Evolutionary conservation across 2,888 invertebrate genomes (phyloP), one percentile per base, ranked within the genome.

Genomic region (Aphrophora alni): DNA sequence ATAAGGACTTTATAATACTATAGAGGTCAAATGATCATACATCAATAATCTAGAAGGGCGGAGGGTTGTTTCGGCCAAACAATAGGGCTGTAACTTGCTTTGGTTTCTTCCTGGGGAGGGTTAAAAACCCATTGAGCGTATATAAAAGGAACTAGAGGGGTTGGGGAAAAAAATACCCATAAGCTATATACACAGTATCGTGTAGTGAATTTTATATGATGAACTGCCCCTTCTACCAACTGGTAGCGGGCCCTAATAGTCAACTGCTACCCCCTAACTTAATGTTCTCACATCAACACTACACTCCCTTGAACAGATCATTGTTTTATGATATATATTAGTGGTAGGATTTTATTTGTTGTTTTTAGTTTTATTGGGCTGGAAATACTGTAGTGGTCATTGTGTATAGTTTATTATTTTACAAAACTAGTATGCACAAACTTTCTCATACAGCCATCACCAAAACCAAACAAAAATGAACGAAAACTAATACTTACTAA

Each of bases 171-270:
- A 78, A 78, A 78, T 78, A 78, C 78, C 78, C 78, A 78, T 72
- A 78, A 78, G 78, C 78, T 78, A 78, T 77, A 77, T 78, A 78
- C 73, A 78, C 72, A 21, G 78, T 72, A 72, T 72, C 73, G 72
- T 28, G 26, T 27, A 59, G 73, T 79, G 69, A 68, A 74, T 74
- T 79, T 74, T 79, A 68, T 68, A 79, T 73, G 59, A 79, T 74
- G 78, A 21, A 59, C n/a, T 59, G 21, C 27, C 24, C 59, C 74
- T 71, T 69, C 72, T 44, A 51, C 77, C 81, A 81, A 77, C 81
- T 81, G 81, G 74, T 78, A 38, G 51, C 68, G 21, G 75, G 44
- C 74, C 78, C 78, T 81, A 81, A 81, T 81, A 81, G 81, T 75
- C 59, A 76, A 51, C 38, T 44, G 59, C 28, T n/a, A 21, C 44